These are phyloP conservation scores for Ptychodera flava DNA, from an alignment of 35 echinoderm and acorn worm genomes.

Conservation along the genomic window DNA sequence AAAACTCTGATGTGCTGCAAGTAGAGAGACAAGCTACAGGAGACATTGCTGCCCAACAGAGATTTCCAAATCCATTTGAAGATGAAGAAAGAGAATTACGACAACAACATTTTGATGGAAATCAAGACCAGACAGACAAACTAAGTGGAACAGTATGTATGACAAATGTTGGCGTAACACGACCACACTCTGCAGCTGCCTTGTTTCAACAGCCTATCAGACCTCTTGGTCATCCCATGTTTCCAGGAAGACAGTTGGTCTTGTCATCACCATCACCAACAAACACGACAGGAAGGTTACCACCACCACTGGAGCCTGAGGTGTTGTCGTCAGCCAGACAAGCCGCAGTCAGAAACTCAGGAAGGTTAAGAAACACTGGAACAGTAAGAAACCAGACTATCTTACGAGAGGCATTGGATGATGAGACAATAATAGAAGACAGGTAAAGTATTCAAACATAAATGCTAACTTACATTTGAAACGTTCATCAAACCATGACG, in stretches of 20 bases:
- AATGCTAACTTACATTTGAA: not conserved
- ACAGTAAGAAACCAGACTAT: not conserved
- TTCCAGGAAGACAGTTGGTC: not conserved
- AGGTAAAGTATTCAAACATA: not conserved
- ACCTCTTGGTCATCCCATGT: not conserved
- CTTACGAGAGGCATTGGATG: not conserved
- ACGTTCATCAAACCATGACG: not conserved
- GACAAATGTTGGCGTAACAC: not conserved
- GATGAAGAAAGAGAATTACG: not conserved
- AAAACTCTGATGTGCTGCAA: not conserved
- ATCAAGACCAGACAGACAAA: too few species aligned
- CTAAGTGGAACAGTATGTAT: too few species aligned
- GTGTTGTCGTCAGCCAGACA: too few species aligned
- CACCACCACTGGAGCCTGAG: not conserved
- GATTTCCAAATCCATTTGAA: not conserved
- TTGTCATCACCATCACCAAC: not conserved
- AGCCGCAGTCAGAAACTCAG: too few species aligned
- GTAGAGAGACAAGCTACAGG: not conserved
- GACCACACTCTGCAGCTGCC: not conserved
- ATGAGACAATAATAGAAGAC: not conserved
- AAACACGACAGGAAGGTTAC: not conserved
- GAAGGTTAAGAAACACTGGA: too few species aligned
- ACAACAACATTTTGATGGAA: not conserved
- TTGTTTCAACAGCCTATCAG: not conserved
- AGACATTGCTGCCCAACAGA: not conserved